These are phyloP conservation scores for Scaptodrosophila latifasciaeformis DNA, from an alignment of 2,888 invertebrate species.

Conservation along the genomic window DNA sequence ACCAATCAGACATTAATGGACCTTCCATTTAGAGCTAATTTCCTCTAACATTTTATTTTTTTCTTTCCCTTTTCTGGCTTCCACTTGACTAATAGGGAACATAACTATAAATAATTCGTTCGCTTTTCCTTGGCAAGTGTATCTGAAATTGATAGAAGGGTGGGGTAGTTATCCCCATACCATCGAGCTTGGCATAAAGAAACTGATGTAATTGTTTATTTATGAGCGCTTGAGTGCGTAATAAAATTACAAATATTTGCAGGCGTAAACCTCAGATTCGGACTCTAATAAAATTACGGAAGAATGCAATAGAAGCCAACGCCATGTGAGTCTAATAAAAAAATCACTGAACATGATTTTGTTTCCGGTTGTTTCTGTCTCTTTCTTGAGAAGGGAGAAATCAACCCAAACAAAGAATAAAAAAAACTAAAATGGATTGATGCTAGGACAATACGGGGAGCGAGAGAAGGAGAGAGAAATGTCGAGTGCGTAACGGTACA, in stretches of 20 bases:
- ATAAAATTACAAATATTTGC: conserved; percentile 71
- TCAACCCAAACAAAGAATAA: no score
- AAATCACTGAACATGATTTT: conserved; percentile 58
- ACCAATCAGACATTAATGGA: no score
- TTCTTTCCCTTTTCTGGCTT: no score
- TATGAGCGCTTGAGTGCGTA: conserved; percentile 71
- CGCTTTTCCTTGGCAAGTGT: not conserved
- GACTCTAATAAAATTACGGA: conserved; percentile 48
- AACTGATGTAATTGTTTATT: conserved; percentile 71
- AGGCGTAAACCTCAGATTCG: conserved; percentile 42
- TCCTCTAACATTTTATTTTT: no score
- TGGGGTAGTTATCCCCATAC: not conserved
- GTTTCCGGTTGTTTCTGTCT: conserved; percentile 34
- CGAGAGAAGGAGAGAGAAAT: no score
- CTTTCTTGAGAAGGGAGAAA: no score
- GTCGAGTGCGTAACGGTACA: conserved; percentile 71
- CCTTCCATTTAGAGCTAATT: no score
- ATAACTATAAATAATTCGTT: conserved; percentile 63
- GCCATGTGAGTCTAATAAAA: conserved; percentile 35
- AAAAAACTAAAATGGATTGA: conserved; percentile 28
- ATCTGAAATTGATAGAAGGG: not conserved
- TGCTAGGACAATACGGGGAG: conserved; percentile 41
- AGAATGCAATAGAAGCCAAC: conserved; percentile 22
- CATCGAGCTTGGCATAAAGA: not conserved
- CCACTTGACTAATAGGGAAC: conserved; percentile 41